Percentiles rank a stretch among this genome's conserved stretches.
These are phyloP conservation scores for Archivesica marissinica DNA, from an alignment of 1,140 invertebrate species.

Conservation along the genomic window DNA sequence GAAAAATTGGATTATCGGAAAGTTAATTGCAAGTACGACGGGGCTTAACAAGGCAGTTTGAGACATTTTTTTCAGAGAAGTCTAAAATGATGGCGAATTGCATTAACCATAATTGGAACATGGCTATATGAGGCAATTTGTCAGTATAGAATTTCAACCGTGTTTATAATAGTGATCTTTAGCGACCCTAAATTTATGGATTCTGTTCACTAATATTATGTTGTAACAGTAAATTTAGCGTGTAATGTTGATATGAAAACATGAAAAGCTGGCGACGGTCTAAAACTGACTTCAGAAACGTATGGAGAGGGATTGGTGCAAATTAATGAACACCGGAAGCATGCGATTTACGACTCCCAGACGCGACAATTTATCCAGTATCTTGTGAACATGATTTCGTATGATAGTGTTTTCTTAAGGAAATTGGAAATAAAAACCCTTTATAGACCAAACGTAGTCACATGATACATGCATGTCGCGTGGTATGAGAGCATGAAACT, in stretches of 20 bases:
- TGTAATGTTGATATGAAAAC: constrained; percentile 30
- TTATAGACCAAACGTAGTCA: neutral
- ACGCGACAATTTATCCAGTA: constrained; percentile 16
- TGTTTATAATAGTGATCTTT: constrained; percentile 34
- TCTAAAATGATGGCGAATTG: constrained; percentile 41
- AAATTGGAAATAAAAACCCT: neutral
- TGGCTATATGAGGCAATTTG: constrained; percentile 48
- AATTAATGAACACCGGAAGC: constrained; percentile 54
- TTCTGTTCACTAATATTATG: constrained; percentile 19
- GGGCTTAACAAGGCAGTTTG: constrained; percentile 54
- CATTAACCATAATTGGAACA: constrained; percentile 37
- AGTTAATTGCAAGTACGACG: constrained; percentile 49
- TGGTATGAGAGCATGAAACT: too few species aligned
- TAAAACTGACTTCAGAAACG: neutral
- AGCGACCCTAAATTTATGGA: constrained; percentile 38
- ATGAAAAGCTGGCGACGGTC: neutral
- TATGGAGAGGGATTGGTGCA: constrained; percentile 28
- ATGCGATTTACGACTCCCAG: constrained; percentile 42
- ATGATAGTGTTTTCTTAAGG: neutral
- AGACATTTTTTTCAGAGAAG: constrained; percentile 8
- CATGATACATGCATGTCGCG: neutral
- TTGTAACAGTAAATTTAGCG: constrained; percentile 50
- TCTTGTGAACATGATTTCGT: constrained; percentile 31
- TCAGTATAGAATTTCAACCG: constrained; percentile 53
- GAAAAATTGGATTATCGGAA: constrained; percentile 47